Evolutionary conservation across 2,113 vertebrate species (phyloP), one percentile per base, ranked within the genome.

Genomic region (Xiphophorus maculatus): DNA sequence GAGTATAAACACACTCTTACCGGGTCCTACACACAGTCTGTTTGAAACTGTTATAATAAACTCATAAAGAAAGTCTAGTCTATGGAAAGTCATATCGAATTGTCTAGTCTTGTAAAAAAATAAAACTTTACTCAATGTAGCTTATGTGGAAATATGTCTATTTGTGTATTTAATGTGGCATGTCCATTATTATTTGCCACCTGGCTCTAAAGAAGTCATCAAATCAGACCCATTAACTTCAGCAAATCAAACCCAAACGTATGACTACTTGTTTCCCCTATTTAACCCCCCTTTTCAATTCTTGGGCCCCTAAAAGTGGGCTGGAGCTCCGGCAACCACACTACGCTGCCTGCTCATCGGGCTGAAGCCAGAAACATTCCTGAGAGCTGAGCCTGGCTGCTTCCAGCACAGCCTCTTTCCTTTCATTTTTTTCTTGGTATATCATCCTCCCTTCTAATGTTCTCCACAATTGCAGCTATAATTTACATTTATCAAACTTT

Each of bases 341-440:
- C 87, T 82, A 85, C 89, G 83, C 83, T 89, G 88, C 87, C 90
- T 91, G 89, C 86, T 90, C 86, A 78, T 87, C 91, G 63, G 51
- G 79, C 82, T 83, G 33, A 68, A 84, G 90, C 91, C 93, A 94
- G 91, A 90, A 76, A 84, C 93, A 95, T 95, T 95, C 94, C 94
- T 95, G 92, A 94, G 91, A 88, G 80, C 90, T 92, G 91, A 94
- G 89, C 90, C 87, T 74, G 84, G 77, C 80, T 80, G 62, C 85
- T 91, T 76, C 15, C 75, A 79, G 75, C 80, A 77, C 79, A 86
- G 88, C 84, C 74, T 87, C 77, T 88, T 88, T 84, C 54, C 69
- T 84, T 88, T 78, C 42, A 69, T 87, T 83, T 81, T 81, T 84
- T 65, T 76, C 76, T 82, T 72, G 67, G 71, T 81, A 76, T 83